Base-by-base conservation (phyloP, 2,797 vertebrate genomes). In the Ispidina picta region DNA sequence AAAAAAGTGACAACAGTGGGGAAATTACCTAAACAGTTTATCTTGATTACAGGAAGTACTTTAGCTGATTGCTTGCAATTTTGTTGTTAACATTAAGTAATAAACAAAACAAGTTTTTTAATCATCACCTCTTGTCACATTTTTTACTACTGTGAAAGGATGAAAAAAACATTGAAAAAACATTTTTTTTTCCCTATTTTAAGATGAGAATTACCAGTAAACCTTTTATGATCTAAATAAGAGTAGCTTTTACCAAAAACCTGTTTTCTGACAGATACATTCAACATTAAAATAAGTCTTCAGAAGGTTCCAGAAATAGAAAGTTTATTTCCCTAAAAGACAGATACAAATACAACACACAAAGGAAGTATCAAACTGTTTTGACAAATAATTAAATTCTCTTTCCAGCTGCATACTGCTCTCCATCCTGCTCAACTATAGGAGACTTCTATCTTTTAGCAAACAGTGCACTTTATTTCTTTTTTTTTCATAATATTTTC, bases 11-110 rank as follows among this genome's bases (percentile, higher is more conserved):
- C 15, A 58, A 63, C 5, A 56, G 11, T 7, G 4, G 5, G 25
- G 15, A 74, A 91, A 84, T 56, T 46, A 51, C 22, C 15, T 52
- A 72, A 71, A 12, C 31, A 70, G 18, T 64, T 94, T 74, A 78
- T 51, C 25, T 65, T 89, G 51, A 95, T 89, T 85, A 87, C 63
- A 90, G 43, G 58, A 92, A 83, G 15, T 77, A 90, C 65, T 91
- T 58, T 2, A 63, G 49, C 35, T 85, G 58, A 95, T 87, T 87
- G n/a, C 35, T 74, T 59, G 10, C 33, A 91, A 77, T 92, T 91
- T 80, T 86, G 33, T 69, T 75, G 43, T 58, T 88, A 88, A 72
- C 35, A 23, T 63, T 68, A 89, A 73, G 65, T 15, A 83, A 73
- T 26, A 76, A 0, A 1, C 29, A 86, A 37, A 48, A 35, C 35